phyloP scores from a whole-genome alignment of 2,888 invertebrate genomes.

The Acleris holmiana region DNA sequence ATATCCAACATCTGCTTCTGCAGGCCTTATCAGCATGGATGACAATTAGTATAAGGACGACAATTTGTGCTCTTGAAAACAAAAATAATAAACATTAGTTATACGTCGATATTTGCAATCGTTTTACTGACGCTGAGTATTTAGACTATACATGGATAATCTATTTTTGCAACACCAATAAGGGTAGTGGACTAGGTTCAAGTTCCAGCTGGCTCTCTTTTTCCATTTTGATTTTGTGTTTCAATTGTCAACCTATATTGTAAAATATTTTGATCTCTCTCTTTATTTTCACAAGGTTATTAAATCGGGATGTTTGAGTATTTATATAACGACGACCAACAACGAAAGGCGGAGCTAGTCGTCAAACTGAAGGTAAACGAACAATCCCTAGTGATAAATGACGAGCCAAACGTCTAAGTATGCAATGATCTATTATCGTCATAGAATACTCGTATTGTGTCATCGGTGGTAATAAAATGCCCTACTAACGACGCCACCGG shows the following conservation, averaged over 20 bases:
- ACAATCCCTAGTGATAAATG: conserved; percentile 25
- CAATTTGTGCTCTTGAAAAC: too few species aligned
- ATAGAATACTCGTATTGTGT: conserved; percentile 35
- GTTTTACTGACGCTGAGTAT: too few species aligned
- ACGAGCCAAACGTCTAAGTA: conserved; percentile 30
- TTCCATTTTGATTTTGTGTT: too few species aligned
- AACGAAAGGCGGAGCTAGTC: conserved; percentile 18
- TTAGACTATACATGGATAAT: too few species aligned
- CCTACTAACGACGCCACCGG: conserved; percentile 47
- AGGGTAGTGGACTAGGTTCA: too few species aligned
- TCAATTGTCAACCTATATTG: too few species aligned
- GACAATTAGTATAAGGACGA: not conserved
- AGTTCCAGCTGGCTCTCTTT: too few species aligned
- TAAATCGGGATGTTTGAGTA: not conserved
- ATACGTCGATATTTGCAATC: too few species aligned
- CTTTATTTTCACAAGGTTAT: not conserved
- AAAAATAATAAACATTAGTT: too few species aligned
- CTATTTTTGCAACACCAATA: too few species aligned
- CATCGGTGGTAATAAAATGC: conserved; percentile 40
- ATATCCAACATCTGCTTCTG: conserved; percentile 3
- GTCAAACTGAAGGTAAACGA: conserved; percentile 28
- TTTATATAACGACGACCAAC: conserved; percentile 12
- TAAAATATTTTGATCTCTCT: too few species aligned
- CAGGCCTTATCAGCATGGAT: not conserved
- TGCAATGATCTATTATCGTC: conserved; percentile 30